These are phyloP conservation scores for Zele albiditarsus DNA, from an alignment of 2,888 invertebrate genomes.

Conservation along the genomic window DNA sequence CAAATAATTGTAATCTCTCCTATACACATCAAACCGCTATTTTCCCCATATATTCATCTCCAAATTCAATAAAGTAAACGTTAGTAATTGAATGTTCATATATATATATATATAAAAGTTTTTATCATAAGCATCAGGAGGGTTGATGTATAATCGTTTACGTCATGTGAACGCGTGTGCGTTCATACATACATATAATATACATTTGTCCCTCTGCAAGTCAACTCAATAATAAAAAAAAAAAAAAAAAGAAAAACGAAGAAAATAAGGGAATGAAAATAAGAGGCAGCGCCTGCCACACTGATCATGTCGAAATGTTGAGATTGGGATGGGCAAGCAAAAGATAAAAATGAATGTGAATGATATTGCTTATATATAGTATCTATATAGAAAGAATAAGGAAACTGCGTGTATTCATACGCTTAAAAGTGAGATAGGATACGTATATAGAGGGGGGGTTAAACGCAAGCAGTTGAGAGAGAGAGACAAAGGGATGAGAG, in stretches of 20 bases:
- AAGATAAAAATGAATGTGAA: slow-evolving; percentile 60
- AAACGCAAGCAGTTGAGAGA: slow-evolving; percentile 3
- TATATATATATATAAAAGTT: neutral
- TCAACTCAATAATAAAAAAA: slow-evolving; percentile 16
- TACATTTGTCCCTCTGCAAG: neutral
- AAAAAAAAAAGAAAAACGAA: neutral
- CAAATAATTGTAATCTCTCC: too few species aligned
- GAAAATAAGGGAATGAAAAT: neutral
- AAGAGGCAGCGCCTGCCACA: slow-evolving; percentile 43
- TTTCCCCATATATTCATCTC: neutral
- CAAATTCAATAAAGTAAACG: neutral
- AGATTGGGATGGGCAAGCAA: slow-evolving; percentile 49
- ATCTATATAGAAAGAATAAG: slow-evolving; percentile 26
- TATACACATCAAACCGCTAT: too few species aligned
- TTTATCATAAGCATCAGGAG: neutral
- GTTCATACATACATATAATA: slow-evolving; percentile 15
- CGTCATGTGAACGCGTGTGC: slow-evolving; percentile 20
- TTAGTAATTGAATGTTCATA: neutral
- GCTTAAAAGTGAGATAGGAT: slow-evolving; percentile 39
- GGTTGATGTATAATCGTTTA: slow-evolving; percentile 4
- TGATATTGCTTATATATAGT: slow-evolving; percentile 52
- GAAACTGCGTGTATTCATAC: slow-evolving; percentile 31
- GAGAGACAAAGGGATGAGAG: slow-evolving; percentile 27
- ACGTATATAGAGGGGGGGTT: neutral
- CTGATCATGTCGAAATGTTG: slow-evolving; percentile 55